A percentile compares a stretch with the other conserved stretches of the same genome.
These are phyloP conservation scores for Cantharis flavilabris DNA, from an alignment of 2,888 invertebrate genomes.

Conservation along the genomic window DNA sequence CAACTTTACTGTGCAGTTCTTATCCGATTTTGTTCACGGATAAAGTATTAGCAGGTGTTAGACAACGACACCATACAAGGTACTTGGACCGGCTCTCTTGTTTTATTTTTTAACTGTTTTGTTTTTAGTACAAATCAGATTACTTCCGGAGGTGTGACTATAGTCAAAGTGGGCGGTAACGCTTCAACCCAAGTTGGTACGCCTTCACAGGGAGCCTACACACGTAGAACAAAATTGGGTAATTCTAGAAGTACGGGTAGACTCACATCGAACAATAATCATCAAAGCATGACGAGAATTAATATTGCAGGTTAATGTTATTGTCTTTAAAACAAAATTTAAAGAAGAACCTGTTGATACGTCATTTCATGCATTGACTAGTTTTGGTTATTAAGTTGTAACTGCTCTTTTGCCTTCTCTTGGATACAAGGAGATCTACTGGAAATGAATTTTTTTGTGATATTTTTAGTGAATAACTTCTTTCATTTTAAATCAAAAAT, in stretches of 20 bases:
- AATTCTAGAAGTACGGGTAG: conserved; percentile 78
- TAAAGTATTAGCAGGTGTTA: conserved; percentile 74
- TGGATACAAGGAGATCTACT: no score
- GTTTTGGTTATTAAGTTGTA: not conserved
- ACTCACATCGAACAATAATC: conserved; percentile 71
- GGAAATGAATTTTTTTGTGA: no score
- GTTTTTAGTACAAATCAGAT: conserved; percentile 57
- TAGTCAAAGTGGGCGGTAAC: conserved; percentile 72
- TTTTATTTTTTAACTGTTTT: not conserved
- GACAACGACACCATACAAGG: conserved; percentile 64
- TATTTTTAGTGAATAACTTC: no score
- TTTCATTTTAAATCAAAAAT: no score
- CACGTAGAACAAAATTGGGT: conserved; percentile 68
- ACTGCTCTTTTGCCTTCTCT: not conserved
- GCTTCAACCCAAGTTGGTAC: conserved; percentile 34
- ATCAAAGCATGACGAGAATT: conserved; percentile 78
- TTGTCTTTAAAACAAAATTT: not conserved
- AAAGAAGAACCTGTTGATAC: not conserved
- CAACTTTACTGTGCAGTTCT: conserved; percentile 78
- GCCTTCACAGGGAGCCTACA: conserved; percentile 57
- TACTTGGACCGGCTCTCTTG: conserved; percentile 26
- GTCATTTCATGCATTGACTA: not conserved
- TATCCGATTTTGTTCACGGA: conserved; percentile 82
- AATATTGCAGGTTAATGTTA: conserved; percentile 66
- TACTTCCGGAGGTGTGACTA: conserved; percentile 76